Base-by-base conservation (phyloP, 2,113 vertebrate species). In the Pipa parva region DNA sequence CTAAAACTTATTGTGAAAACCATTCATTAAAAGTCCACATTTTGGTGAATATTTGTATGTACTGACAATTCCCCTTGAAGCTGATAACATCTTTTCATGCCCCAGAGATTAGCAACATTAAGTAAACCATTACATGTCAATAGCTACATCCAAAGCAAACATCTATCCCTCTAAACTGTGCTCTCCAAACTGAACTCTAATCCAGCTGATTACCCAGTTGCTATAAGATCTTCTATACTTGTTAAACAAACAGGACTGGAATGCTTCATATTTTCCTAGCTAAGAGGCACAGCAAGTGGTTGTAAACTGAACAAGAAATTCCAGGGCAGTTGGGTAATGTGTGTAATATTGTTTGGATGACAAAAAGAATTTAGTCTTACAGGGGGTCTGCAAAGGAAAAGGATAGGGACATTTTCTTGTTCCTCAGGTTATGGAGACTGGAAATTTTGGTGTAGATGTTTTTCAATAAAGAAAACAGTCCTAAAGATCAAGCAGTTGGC, bases 291-390 rank as follows among this genome's bases (percentile, higher is more conserved):
- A 28, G 33, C 17, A 33, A 42, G 50, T 31, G 25, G 18, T 29
- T 46, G 22, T 27, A 56, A 18, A 45, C 28, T 10, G 25, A 65
- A 42, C 50, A 65, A 5, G 22, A 56, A 56, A 65, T 56, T 56
- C 63, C 25, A 13, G 21, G 4, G 63, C 25, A 28, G 15, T 46
- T 54, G 31, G 48, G 52, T 63, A 24, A 28, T 20, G 21, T 26
- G 26, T 63, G 31, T 56, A 56, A 55, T 65, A 65, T 65, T 65
- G 63, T 56, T 65, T 45, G 63, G 56, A n/a, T 65, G 50, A 42
- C 51, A 26, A 55, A 18, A 56, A 56, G 36, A 56, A 56, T 65
- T 2, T 22, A 29, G 3, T 65, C 63, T 46, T 56, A 18, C 51
- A 26, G 18, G 29, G 51, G 18, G 51, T 18, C 51, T 45, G n/a